Percentiles rank a stretch among this genome's conserved stretches.
phyloP scores from a whole-genome alignment of 1,140 invertebrate species.

The Eufriesea mexicana region DNA sequence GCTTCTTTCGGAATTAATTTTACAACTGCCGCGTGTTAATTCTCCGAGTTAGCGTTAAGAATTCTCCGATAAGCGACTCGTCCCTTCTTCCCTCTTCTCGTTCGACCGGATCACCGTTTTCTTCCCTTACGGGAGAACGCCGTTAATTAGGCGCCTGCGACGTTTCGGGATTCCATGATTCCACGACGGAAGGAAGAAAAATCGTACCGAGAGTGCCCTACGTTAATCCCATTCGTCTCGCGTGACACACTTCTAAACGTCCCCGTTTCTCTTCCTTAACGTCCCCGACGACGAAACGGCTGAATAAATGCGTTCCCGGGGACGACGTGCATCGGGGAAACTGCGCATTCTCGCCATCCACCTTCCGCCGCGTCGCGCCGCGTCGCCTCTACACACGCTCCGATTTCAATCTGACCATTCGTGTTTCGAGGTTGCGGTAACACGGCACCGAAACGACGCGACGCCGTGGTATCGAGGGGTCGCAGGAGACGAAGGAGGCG shows the following conservation, averaged over 20 bases:
- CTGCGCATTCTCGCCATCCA: conserved; percentile 18
- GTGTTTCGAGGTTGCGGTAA: conserved; percentile 71
- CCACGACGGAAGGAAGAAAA: not conserved
- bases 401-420: conserved; percentile 72
- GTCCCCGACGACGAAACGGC: not conserved
- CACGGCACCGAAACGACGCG: conserved; percentile 39
- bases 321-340: not conserved
- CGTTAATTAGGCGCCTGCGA: not conserved
- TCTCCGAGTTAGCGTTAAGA: conserved; percentile 25
- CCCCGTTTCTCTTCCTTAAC: not conserved
- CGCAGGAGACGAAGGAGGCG: conserved; percentile 32
- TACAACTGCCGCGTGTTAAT: conserved; percentile 33
- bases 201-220: not conserved
- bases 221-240: not conserved
- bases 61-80: conserved; percentile 13
- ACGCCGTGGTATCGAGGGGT: conserved; percentile 17
- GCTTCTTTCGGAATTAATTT: conserved; percentile 46
- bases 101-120: not conserved
- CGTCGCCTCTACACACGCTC: not conserved
- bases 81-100: not conserved
- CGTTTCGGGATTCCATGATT: not conserved
- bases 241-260: not conserved
- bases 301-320: conserved; percentile 8
- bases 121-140: not conserved
- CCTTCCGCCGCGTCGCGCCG: not conserved